These are phyloP conservation scores for Pyrocoelia pectoralis DNA, from an alignment of 2,888 invertebrate species.

Conservation along the genomic window DNA sequence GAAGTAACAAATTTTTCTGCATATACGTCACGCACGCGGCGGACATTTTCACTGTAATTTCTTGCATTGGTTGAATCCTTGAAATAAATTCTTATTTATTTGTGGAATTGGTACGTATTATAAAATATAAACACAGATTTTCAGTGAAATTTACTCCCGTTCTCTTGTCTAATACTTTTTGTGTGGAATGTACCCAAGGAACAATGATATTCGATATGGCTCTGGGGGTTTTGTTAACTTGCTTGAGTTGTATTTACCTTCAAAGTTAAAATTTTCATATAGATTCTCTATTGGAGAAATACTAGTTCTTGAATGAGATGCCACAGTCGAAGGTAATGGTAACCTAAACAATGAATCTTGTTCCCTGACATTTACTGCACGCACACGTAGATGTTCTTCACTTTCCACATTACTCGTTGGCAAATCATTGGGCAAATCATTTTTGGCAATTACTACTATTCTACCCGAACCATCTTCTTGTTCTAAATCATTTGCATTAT, in stretches of 20 bases:
- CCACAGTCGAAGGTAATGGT: neutral
- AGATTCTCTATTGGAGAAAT: neutral
- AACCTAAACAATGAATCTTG: neutral
- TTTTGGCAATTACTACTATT: neutral
- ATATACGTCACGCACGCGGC: too few relatives aligned
- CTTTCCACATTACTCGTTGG: neutral
- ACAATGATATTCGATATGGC: too few relatives aligned
- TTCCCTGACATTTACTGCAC: neutral
- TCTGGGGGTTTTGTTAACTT: too few relatives aligned
- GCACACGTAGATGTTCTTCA: neutral
- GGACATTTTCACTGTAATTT: too few relatives aligned
- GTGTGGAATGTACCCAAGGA: too few relatives aligned
- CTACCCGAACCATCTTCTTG: neutral
- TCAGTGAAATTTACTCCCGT: too few relatives aligned
- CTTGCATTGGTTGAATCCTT: too few relatives aligned
- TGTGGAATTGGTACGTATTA: too few relatives aligned
- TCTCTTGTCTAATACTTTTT: too few relatives aligned
- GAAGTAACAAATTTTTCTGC: too few relatives aligned
- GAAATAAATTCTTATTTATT: too few relatives aligned
- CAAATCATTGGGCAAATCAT: neutral
- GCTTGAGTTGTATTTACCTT: neutral
- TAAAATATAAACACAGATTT: too few relatives aligned
- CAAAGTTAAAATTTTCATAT: constrained; percentile 1
- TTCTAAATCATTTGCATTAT: constrained; percentile 1
- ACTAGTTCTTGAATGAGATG: neutral